A percentile compares a stretch with the other conserved stretches of the same genome.
Conservation (phyloP, 2,113 vertebrate genomes). For the Hemibagrus wyckioides region DNA sequence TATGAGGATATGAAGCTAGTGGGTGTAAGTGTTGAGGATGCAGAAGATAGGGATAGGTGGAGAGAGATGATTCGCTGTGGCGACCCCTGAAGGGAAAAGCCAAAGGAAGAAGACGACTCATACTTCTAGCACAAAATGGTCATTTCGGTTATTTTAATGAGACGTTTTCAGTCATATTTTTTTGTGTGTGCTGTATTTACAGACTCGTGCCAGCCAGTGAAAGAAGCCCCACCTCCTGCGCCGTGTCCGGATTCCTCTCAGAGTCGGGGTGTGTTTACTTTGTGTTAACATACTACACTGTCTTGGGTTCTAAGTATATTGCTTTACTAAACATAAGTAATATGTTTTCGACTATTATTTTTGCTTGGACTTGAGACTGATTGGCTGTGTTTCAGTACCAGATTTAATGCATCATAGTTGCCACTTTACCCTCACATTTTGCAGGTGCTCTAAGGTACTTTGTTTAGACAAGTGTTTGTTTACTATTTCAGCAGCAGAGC, state of each 20-base stretch:
- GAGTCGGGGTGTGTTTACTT: conserved; percentile 27
- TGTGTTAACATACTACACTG: background rate
- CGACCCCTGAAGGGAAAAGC: too few relatives aligned
- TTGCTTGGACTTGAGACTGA: background rate
- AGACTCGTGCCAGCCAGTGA: conserved; percentile 65
- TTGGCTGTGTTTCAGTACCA: background rate
- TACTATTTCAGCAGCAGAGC: conserved; percentile 52
- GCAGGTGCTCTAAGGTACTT: too few relatives aligned
- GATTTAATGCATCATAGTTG: background rate
- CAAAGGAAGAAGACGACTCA: too few relatives aligned
- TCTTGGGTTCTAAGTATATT: background rate
- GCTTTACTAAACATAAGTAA: background rate
- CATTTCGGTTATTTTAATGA: background rate
- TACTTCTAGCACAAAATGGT: background rate
- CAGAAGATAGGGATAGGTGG: too few relatives aligned
- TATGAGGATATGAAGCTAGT: too few relatives aligned
- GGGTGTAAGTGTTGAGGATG: too few relatives aligned
- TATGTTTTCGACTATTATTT: background rate
- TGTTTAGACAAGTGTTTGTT: background rate
- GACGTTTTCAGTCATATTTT: background rate
- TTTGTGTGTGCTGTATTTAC: background rate
- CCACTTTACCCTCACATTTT: too few relatives aligned
- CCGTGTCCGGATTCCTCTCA: background rate
- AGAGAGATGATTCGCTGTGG: too few relatives aligned
- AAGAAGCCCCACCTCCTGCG: conserved; percentile 22